Conservation (phyloP, 1,140 invertebrate genomes). For the Lasaia peninsularis region DNA sequence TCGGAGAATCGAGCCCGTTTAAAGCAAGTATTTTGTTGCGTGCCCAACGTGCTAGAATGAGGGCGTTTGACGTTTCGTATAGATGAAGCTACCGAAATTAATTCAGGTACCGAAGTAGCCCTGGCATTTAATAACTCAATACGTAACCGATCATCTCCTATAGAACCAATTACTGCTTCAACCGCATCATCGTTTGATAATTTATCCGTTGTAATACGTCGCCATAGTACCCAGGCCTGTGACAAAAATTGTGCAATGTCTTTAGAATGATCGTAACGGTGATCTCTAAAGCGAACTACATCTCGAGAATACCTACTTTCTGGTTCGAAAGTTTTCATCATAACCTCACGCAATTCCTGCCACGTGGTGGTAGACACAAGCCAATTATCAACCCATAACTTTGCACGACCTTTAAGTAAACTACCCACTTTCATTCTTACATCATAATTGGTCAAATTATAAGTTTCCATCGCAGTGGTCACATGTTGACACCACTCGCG, state of each 20-base stretch:
- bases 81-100: constrained; percentile 33
- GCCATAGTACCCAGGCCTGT: constrained; percentile 27
- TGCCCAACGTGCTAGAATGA: not conserved
- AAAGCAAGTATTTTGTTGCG: not conserved
- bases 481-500: constrained; percentile 31
- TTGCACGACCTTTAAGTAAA: constrained; percentile 22
- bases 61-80: constrained; percentile 12
- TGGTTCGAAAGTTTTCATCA: constrained; percentile 34
- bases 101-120: constrained; percentile 27
- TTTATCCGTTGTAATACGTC: constrained; percentile 29
- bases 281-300: constrained; percentile 21
- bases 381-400: constrained; percentile 25
- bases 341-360: constrained; percentile 24
- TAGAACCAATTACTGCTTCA: constrained; percentile 27
- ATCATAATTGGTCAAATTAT: constrained; percentile 22
- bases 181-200: constrained; percentile 20
- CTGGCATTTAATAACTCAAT: constrained; percentile 31
- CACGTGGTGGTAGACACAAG: constrained; percentile 26
- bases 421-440: constrained; percentile 23
- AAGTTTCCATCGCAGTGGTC: not conserved
- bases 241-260: constrained; percentile 29
- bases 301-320: constrained; percentile 30
- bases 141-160: constrained; percentile 17
- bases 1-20: not conserved
- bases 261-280: constrained; percentile 23